Evolutionary conservation across 2,113 vertebrate genomes (phyloP).

Genomic region (Phalacrocorax carbo): DNA sequence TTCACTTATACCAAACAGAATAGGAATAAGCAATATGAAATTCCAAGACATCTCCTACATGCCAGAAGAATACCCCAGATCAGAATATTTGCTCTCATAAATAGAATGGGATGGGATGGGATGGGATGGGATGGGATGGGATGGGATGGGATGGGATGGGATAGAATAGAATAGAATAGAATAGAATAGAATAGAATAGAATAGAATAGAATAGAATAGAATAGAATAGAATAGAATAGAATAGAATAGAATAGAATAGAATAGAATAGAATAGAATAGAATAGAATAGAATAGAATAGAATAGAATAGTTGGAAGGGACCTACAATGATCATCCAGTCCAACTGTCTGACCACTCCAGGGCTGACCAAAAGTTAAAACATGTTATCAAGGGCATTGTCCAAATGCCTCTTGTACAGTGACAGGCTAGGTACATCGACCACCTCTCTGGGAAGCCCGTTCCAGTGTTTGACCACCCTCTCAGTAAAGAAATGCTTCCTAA

Average conservation of each 20-base stretch:
- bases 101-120: too few species aligned
- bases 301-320: background rate
- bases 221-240: too few species aligned
- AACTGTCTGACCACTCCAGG: background rate
- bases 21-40: background rate
- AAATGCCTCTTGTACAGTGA: background rate
- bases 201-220: too few species aligned
- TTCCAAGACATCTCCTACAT: background rate
- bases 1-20: background rate
- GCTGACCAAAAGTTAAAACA: background rate
- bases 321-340: background rate
- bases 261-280: too few species aligned
- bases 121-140: too few species aligned
- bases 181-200: too few species aligned
- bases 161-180: background rate
- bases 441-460: background rate
- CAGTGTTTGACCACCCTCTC: background rate
- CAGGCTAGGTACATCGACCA: background rate
- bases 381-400: background rate
- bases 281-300: too few species aligned
- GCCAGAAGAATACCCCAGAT: background rate
- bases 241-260: background rate
- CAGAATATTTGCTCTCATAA: background rate
- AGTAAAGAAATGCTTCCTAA: background rate
- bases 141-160: too few species aligned